These are phyloP conservation scores for Uria aalge DNA, from an alignment of 2,113 vertebrate species.

Conservation along the genomic window DNA sequence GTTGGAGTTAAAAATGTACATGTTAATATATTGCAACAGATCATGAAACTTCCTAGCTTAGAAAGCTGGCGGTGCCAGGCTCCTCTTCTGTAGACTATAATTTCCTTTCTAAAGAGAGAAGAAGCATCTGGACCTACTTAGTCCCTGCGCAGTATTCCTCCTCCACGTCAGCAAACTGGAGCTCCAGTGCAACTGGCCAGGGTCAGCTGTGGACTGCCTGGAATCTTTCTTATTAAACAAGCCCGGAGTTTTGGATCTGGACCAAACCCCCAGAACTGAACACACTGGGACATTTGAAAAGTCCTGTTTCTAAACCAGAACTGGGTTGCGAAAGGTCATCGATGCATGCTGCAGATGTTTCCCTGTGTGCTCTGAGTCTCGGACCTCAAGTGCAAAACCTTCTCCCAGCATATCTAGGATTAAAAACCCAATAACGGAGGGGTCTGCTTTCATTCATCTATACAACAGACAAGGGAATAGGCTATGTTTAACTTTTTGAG, in stretches of 20 bases:
- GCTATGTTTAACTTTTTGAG: background rate
- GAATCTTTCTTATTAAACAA: conserved; percentile 18
- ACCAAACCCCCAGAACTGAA: conserved; percentile 22
- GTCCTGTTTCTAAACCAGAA: background rate
- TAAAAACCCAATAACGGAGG: background rate
- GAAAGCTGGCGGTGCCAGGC: conserved; percentile 57
- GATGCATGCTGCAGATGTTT: background rate
- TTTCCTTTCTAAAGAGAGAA: conserved; percentile 71
- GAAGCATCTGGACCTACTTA: conserved; percentile 76
- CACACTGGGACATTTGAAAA: background rate
- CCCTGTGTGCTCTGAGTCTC: background rate
- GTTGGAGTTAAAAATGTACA: conserved; percentile 39
- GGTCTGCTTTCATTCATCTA: background rate
- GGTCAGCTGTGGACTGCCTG: conserved; percentile 31
- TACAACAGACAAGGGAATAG: background rate
- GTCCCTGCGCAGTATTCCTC: conserved; percentile 37
- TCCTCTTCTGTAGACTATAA: conserved; percentile 70
- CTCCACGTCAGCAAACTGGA: conserved; percentile 55
- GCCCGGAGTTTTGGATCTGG: background rate
- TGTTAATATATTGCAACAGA: conserved; percentile 60
- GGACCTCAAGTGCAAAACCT: background rate
- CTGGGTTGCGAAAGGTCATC: background rate
- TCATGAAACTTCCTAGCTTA: conserved; percentile 67
- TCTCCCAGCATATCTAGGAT: background rate
- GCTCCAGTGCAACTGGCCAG: background rate